phyloP scores from a whole-genome alignment of 2,797 vertebrate genomes.

The Pangasius mekongensis region DNA sequence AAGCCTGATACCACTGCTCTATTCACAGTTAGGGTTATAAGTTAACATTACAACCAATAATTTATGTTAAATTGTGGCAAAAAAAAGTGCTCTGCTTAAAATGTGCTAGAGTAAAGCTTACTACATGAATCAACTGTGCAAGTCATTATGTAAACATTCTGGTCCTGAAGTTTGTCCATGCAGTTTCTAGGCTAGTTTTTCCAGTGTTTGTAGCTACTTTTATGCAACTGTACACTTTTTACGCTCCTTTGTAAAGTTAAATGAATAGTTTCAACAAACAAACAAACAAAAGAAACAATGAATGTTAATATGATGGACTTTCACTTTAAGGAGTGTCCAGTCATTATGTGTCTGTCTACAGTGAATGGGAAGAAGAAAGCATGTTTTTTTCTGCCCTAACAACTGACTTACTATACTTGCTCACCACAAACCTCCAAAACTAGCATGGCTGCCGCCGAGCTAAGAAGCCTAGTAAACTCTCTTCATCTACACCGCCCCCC shows the following conservation, averaged over 20 bases:
- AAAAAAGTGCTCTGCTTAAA: not conserved
- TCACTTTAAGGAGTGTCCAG: not conserved
- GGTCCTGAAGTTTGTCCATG: not conserved
- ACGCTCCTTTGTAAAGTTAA: not conserved
- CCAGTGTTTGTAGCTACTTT: not conserved
- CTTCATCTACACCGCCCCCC: not conserved
- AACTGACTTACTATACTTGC: not conserved
- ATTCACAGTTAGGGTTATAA: not conserved
- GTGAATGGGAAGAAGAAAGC: not conserved
- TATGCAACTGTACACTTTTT: not conserved
- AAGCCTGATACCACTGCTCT: not conserved
- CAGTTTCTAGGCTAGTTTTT: not conserved
- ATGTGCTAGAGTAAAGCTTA: not conserved
- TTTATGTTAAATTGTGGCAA: not conserved
- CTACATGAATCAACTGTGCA: not conserved
- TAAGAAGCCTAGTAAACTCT: not conserved
- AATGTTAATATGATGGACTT: not conserved
- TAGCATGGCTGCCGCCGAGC: not conserved
- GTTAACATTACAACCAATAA: not conserved
- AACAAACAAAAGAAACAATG: not conserved
- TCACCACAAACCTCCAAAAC: not conserved
- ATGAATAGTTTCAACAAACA: not conserved
- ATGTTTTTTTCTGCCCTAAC: not conserved
- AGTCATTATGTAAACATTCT: not conserved
- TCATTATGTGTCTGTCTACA: not conserved